Evolutionary conservation across 1,140 invertebrate genomes (phyloP).

Genomic region (Hermetia illucens): DNA sequence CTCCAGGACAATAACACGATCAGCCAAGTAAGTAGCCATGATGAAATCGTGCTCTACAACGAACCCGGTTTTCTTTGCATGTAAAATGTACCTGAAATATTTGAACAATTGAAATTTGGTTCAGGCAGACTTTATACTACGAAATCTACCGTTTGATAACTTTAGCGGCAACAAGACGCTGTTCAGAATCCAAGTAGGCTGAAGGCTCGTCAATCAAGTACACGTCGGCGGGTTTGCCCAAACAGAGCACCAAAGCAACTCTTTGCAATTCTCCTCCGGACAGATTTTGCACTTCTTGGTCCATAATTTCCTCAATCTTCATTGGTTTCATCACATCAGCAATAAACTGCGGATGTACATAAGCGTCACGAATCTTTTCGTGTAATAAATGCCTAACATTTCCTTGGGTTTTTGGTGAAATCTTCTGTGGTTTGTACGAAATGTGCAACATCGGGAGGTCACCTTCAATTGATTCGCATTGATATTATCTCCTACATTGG

Average conservation of each 20-base stretch:
- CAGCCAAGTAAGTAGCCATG: conserved; percentile 96
- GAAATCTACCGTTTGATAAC: conserved; percentile 80
- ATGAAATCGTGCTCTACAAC: conserved; percentile 99
- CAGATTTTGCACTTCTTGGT: conserved; percentile 93
- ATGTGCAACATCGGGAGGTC: conserved; percentile 86
- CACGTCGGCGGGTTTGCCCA: conserved; percentile 94
- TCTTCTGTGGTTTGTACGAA: conserved; percentile 98
- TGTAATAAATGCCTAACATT: conserved; percentile 77
- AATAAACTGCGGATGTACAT: conserved; percentile 86
- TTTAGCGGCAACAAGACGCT: conserved; percentile 95
- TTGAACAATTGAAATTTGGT: no score
- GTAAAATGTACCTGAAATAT: no score
- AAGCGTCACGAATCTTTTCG: conserved; percentile 89
- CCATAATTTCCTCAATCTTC: conserved; percentile 90
- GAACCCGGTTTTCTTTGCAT: conserved; percentile 96
- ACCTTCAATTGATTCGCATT: no score
- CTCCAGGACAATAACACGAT: conserved; percentile 94
- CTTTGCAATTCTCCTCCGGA: conserved; percentile 97
- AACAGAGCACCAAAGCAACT: conserved; percentile 82
- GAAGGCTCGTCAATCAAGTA: conserved; percentile 97
- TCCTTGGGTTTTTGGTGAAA: conserved; percentile 89
- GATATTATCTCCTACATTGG: no score
- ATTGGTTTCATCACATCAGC: conserved; percentile 97
- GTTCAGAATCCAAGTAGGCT: conserved; percentile 95
- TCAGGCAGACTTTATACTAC: no score